These are phyloP conservation scores for Colletes collaris DNA, from an alignment of 2,888 invertebrate species.

Conservation along the genomic window DNA sequence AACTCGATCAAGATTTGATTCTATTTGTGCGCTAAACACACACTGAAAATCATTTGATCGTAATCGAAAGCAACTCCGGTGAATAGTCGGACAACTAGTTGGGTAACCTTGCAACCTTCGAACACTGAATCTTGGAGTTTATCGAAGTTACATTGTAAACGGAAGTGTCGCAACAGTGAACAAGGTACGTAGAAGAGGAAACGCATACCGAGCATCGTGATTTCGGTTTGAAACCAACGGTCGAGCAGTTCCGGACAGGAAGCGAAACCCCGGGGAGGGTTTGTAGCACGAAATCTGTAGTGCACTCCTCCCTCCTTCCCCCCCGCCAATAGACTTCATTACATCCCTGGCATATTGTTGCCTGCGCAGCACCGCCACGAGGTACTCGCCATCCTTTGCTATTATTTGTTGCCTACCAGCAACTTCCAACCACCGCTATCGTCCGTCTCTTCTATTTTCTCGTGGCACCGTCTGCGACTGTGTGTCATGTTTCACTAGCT, in stretches of 20 bases:
- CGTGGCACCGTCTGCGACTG: neutral
- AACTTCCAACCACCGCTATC: conserved; percentile 5
- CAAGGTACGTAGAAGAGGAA: conserved; percentile 57
- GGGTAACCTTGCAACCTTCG: conserved; percentile 6
- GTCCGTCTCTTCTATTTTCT: conserved; percentile 29
- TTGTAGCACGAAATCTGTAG: conserved; percentile 42
- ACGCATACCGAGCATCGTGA: conserved; percentile 64
- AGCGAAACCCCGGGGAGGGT: conserved; percentile 50
- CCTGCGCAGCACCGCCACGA: conserved; percentile 4
- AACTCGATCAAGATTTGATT: too few relatives aligned
- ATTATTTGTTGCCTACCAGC: conserved; percentile 9
- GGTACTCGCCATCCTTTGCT: neutral
- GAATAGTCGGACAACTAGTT: neutral
- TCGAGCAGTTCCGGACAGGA: conserved; percentile 69
- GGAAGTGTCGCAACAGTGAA: conserved; percentile 34
- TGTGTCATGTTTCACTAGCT: conserved; percentile 25
- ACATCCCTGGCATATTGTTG: conserved; percentile 62
- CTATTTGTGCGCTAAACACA: too few relatives aligned
- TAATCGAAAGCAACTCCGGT: neutral
- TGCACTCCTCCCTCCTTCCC: conserved; percentile 8
- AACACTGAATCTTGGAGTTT: conserved; percentile 22
- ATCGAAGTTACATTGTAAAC: conserved; percentile 1
- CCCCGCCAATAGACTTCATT: conserved; percentile 63
- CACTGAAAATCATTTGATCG: neutral
- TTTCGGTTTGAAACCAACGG: conserved; percentile 66